These are phyloP conservation scores for Diachasma alloeum DNA, from an alignment of 1,140 invertebrate genomes.

Conservation along the genomic window DNA sequence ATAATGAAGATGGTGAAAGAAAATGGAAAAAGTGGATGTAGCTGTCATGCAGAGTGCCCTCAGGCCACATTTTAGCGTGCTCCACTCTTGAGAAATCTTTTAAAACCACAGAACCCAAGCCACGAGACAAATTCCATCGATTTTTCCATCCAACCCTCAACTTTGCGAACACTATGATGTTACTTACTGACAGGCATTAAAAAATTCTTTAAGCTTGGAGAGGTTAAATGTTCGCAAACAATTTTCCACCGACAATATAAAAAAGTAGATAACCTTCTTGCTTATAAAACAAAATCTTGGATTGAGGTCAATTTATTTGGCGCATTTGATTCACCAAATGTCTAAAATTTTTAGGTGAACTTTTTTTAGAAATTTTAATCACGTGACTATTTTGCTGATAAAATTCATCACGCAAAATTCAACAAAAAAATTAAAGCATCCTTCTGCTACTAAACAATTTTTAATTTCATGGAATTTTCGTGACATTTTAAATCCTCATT, in stretches of 20 bases:
- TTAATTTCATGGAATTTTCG: no score
- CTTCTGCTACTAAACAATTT: no score
- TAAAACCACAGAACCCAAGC: constrained; percentile 11
- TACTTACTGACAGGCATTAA: neutral
- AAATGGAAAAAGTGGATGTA: constrained; percentile 13
- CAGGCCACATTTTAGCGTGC: neutral
- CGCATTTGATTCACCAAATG: no score
- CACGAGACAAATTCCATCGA: neutral
- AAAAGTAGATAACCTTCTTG: neutral
- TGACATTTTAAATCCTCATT: no score
- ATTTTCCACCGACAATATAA: neutral
- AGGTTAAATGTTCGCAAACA: neutral
- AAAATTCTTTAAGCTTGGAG: neutral
- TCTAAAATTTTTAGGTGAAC: no score
- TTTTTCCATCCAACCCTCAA: neutral
- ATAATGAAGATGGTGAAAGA: neutral
- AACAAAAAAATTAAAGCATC: no score
- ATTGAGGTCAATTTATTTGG: no score
- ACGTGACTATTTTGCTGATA: no score
- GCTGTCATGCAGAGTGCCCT: constrained; percentile 5
- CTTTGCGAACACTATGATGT: neutral
- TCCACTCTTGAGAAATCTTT: constrained; percentile 19
- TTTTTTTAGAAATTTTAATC: no score
- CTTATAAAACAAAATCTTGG: no score
- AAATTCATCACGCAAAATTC: no score